These are phyloP conservation scores for Archilochus colubris DNA, from an alignment of 2,113 vertebrate species.

Conservation along the genomic window DNA sequence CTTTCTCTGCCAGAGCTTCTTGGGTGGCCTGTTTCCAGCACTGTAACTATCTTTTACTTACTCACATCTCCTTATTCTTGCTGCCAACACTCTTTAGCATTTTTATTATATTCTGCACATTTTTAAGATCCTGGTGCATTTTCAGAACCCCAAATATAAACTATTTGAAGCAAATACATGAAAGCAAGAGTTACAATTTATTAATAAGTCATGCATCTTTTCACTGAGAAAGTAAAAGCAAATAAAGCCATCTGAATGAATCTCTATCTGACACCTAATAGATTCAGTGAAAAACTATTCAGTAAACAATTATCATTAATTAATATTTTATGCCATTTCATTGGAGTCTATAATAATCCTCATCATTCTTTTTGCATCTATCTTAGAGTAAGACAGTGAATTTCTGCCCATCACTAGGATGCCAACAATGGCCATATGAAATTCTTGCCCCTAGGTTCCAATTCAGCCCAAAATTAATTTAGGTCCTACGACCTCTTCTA, in stretches of 20 bases:
- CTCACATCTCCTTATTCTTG: background rate
- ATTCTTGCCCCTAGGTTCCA: background rate
- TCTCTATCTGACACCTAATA: background rate
- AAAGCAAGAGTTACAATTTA: background rate
- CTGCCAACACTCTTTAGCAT: background rate
- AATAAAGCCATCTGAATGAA: background rate
- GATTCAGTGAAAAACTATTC: background rate
- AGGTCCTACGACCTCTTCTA: background rate
- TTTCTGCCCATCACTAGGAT: background rate
- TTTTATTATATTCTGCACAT: background rate
- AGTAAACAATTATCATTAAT: background rate
- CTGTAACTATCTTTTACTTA: background rate
- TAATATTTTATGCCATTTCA: background rate
- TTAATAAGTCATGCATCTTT: background rate
- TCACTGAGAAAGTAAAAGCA: background rate
- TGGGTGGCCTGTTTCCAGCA: slow-evolving; percentile 44
- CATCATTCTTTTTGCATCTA: background rate
- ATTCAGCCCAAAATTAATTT: background rate
- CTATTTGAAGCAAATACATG: background rate
- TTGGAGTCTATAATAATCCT: background rate
- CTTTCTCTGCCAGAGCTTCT: slow-evolving; percentile 45
- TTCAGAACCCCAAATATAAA: background rate
- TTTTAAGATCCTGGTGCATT: background rate
- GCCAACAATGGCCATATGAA: background rate
- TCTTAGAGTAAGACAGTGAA: background rate